Conservation (phyloP, 2,797 vertebrate genomes). For the Karalla daura region DNA sequence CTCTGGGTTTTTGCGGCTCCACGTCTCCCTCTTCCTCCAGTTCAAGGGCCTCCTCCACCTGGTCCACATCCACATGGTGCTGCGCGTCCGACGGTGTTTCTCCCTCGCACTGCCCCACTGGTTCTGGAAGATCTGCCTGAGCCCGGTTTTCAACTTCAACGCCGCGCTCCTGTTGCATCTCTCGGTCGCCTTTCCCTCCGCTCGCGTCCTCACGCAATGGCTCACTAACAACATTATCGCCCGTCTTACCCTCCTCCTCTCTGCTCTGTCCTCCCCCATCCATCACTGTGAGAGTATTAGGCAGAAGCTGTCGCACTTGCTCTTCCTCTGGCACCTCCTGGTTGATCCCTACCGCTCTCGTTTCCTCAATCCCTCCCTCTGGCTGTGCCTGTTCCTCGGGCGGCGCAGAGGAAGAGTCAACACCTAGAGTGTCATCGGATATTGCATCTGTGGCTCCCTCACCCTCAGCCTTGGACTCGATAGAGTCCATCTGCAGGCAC, state of each 20-base stretch:
- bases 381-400: conserved; percentile 13
- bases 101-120: not conserved
- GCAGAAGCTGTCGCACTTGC: conserved; percentile 24
- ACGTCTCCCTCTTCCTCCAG: conserved; percentile 10
- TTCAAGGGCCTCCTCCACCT: conserved; percentile 39
- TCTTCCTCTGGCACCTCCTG: conserved; percentile 33
- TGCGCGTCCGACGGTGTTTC: not conserved
- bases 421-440: conserved; percentile 11
- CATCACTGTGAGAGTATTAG: conserved; percentile 21
- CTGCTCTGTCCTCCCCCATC: conserved; percentile 6
- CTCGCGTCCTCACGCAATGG: conserved; percentile 14
- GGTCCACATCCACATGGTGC: conserved; percentile 18
- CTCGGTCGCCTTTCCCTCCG: not conserved
- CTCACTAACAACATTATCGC: conserved; percentile 18
- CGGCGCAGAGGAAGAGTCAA: not conserved
- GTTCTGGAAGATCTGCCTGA: not conserved
- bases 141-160: not conserved
- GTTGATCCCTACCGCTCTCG: conserved; percentile 1
- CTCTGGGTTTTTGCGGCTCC: not conserved
- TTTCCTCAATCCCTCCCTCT: conserved; percentile 9
- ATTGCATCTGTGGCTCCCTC: not conserved
- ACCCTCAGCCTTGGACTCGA: conserved; percentile 5
- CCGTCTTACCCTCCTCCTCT: conserved; percentile 4
- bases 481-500: not conserved
- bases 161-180: conserved; percentile 23